phyloP scores from a whole-genome alignment of 92 coral and sea anemone species.

The Epizoanthus fatuus region DNA sequence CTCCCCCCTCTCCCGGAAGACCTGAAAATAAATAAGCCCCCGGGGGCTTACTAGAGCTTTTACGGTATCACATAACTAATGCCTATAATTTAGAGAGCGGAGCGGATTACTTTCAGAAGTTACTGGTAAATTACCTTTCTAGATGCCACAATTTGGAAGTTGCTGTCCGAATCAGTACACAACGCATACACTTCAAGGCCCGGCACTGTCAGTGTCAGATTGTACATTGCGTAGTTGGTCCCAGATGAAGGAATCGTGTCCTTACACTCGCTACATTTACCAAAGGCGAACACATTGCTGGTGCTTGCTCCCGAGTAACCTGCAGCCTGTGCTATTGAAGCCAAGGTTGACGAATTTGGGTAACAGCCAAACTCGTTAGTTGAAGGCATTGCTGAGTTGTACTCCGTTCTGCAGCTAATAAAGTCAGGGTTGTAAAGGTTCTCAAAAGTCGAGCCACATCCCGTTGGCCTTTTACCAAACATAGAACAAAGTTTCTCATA shows the following conservation, averaged over 20 bases:
- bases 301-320: slow-evolving; percentile 42
- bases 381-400: slow-evolving; percentile 46
- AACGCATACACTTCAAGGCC: slow-evolving; percentile 58
- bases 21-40: too few relatives aligned
- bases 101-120: too few relatives aligned
- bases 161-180: slow-evolving; percentile 55
- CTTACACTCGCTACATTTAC: slow-evolving; percentile 48
- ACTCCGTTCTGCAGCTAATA: slow-evolving; percentile 13
- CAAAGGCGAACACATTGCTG: slow-evolving; percentile 50
- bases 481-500: slow-evolving; percentile 63
- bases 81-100: too few relatives aligned
- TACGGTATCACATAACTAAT: too few relatives aligned
- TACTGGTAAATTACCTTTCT: slow-evolving; percentile 20
- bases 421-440: not conserved
- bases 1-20: too few relatives aligned
- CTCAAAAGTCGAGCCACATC: slow-evolving; percentile 35
- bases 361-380: slow-evolving; percentile 22
- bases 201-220: slow-evolving; percentile 33
- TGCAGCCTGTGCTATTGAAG: slow-evolving; percentile 47
- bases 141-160: slow-evolving; percentile 51
- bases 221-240: slow-evolving; percentile 25
- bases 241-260: slow-evolving; percentile 36
- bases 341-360: not conserved
- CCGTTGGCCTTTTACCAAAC: slow-evolving; percentile 56
- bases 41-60: too few relatives aligned